phyloP scores from a whole-genome alignment of 64 coral and sea anemone species.

The Anthopleura sola region DNA sequence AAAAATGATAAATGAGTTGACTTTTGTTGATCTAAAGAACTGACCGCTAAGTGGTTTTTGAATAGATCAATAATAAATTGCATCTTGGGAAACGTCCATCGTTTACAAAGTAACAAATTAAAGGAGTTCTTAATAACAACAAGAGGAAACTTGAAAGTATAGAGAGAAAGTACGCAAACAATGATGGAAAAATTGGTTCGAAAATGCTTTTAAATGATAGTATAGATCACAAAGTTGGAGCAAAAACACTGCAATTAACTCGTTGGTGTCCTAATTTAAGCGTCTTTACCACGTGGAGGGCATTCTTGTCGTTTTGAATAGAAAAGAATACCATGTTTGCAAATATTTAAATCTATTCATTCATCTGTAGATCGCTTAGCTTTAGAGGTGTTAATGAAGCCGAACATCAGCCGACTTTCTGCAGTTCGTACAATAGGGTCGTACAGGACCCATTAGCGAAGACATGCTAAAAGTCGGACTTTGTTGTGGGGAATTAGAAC shows the following conservation, averaged over 20 bases:
- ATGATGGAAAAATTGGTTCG: background rate
- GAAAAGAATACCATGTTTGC: constrained; percentile 20
- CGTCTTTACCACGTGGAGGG: background rate
- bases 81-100: background rate
- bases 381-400: constrained; percentile 30
- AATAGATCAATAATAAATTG: background rate
- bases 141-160: background rate
- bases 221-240: background rate
- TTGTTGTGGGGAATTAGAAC: background rate
- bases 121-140: background rate
- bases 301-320: background rate
- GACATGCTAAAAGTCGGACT: background rate
- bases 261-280: background rate
- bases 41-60: background rate
- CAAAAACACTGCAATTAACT: background rate
- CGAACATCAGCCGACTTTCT: background rate
- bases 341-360: constrained; percentile 12
- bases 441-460: background rate
- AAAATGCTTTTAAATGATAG: background rate
- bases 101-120: background rate
- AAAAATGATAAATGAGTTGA: background rate
- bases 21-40: background rate
- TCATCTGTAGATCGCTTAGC: background rate
- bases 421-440: background rate
- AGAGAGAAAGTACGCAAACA: background rate